These are phyloP conservation scores for Toxostoma redivivum DNA, from an alignment of 2,113 vertebrate genomes.

Conservation along the genomic window DNA sequence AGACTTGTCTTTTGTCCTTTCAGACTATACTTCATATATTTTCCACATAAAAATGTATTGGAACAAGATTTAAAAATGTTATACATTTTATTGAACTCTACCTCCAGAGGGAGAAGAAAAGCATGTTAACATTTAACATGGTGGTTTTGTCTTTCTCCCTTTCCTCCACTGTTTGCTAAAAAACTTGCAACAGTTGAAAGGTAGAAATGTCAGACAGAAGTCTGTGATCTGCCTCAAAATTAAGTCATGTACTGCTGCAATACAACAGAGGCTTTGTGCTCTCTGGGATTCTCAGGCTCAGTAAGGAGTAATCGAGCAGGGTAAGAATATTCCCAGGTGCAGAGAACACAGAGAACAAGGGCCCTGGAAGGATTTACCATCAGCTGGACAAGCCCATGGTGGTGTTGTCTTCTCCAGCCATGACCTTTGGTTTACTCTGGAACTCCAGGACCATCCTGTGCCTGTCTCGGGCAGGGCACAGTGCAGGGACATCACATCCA, in stretches of 20 bases:
- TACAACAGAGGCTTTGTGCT: background rate
- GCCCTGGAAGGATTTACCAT: background rate
- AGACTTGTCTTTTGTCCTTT: slow-evolving; percentile 48
- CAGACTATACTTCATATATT: slow-evolving; percentile 22
- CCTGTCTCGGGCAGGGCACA: background rate
- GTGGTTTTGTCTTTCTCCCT: slow-evolving; percentile 24
- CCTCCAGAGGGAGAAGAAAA: slow-evolving; percentile 45
- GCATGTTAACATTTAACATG: slow-evolving; percentile 50
- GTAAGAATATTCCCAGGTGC: background rate
- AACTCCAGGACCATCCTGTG: background rate
- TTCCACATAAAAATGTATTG: slow-evolving; percentile 49
- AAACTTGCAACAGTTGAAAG: slow-evolving; percentile 34
- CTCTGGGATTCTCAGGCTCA: background rate
- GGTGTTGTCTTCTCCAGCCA: rapidly evolving
- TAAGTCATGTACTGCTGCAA: background rate
- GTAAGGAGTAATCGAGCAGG: background rate
- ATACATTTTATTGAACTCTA: slow-evolving; percentile 6
- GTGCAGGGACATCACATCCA: background rate
- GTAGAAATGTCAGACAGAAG: slow-evolving; percentile 28
- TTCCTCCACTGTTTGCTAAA: slow-evolving; percentile 28
- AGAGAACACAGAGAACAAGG: background rate
- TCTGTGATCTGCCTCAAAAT: slow-evolving; percentile 42
- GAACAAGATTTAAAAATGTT: slow-evolving; percentile 53
- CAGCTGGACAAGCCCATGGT: background rate
- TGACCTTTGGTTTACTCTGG: background rate